These are phyloP conservation scores for Abrostola triplasia DNA, from an alignment of 2,888 invertebrate species.

Conservation along the genomic window DNA sequence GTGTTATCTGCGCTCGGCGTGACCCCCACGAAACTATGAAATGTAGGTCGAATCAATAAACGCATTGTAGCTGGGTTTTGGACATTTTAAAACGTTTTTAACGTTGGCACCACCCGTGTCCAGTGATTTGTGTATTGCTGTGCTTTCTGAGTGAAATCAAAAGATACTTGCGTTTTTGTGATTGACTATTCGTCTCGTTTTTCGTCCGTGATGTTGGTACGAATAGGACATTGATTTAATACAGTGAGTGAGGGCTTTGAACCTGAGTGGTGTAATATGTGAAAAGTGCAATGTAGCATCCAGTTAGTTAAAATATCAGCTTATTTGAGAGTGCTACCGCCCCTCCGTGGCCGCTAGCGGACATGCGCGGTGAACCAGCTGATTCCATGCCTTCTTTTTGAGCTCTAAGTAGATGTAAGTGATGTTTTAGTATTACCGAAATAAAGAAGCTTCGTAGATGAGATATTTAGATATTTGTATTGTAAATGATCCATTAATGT, in stretches of 20 bases:
- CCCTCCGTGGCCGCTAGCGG: constrained; percentile 27
- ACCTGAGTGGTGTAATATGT: constrained; percentile 30
- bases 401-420: constrained; percentile 18
- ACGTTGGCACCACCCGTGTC: constrained; percentile 35
- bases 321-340: constrained; percentile 34
- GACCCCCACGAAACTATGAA: constrained; percentile 59
- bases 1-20: constrained; percentile 58
- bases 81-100: constrained; percentile 43
- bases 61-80: constrained; percentile 55
- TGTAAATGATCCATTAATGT: too few species aligned
- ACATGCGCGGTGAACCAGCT: constrained; percentile 53
- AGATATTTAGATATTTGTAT: too few species aligned
- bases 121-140: constrained; percentile 21
- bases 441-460: constrained; percentile 2
- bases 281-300: constrained; percentile 50
- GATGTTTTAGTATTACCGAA: constrained; percentile 21
- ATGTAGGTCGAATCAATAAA: constrained; percentile 71
- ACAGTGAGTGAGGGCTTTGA: constrained; percentile 30
- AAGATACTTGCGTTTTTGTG: constrained; percentile 39
- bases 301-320: constrained; percentile 35
- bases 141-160: constrained; percentile 12
- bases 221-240: constrained; percentile 24
- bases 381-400: constrained; percentile 41
- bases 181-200: constrained; percentile 13
- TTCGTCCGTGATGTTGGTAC: constrained; percentile 11